phyloP scores from a whole-genome alignment of 2,888 invertebrate genomes.

The Neoaliturus tenellus region DNA sequence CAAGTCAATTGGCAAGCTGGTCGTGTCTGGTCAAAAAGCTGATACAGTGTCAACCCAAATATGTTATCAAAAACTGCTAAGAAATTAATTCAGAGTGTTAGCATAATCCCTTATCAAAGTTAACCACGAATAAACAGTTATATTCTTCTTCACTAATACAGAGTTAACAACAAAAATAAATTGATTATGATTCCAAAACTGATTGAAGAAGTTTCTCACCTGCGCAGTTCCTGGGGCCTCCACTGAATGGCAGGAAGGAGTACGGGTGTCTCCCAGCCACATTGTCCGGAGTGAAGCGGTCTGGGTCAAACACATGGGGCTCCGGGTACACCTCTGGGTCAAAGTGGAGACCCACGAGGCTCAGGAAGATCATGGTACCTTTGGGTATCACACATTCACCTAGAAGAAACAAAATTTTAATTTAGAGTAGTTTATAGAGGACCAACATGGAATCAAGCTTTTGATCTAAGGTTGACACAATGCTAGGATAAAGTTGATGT shows the following conservation, averaged over 20 bases:
- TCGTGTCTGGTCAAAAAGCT: too few species aligned
- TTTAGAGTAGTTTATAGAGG: not conserved
- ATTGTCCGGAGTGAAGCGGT: constrained; percentile 76
- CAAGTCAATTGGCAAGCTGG: too few species aligned
- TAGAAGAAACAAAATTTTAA: not conserved
- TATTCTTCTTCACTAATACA: not conserved
- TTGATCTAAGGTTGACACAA: not conserved
- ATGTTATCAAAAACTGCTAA: not conserved
- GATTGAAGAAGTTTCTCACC: too few species aligned
- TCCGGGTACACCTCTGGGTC: constrained; percentile 78
- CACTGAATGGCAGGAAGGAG: constrained; percentile 77
- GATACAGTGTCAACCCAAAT: too few species aligned
- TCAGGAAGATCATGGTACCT: not conserved
- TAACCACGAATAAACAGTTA: not conserved
- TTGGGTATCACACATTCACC: not conserved
- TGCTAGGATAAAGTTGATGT: not conserved
- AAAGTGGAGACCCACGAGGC: constrained; percentile 72
- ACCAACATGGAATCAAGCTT: not conserved
- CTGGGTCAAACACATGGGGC: constrained; percentile 78
- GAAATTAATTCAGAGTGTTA: not conserved
- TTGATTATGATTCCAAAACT: too few species aligned
- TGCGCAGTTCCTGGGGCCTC: constrained; percentile 77
- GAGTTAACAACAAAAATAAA: not conserved
- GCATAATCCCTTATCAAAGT: not conserved
- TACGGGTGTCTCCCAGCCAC: constrained; percentile 75